Percentiles rank a stretch among this genome's conserved stretches.
Conservation (phyloP, 2,797 vertebrate genomes). For the Aeoliscus strigatus region DNA sequence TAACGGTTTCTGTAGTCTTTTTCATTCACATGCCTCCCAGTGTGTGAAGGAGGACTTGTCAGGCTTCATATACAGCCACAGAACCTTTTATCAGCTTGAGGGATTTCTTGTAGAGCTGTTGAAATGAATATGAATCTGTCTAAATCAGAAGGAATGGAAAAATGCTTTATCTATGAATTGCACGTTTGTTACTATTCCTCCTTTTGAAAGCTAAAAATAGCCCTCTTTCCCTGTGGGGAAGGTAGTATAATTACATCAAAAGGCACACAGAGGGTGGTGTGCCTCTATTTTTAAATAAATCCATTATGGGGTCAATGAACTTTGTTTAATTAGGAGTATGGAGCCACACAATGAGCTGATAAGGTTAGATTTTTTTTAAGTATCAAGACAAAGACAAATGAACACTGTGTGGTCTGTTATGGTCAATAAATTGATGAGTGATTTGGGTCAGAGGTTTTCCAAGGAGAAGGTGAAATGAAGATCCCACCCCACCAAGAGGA, state of each 20-base stretch:
- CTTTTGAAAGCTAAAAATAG: slow-evolving; percentile 40
- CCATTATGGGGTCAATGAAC: slow-evolving; percentile 37
- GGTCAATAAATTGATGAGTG: not conserved
- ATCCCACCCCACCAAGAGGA: no score
- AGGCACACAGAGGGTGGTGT: slow-evolving; percentile 26
- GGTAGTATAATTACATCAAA: slow-evolving; percentile 58
- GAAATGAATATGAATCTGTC: no score
- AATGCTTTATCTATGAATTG: slow-evolving; percentile 13
- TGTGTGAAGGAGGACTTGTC: no score
- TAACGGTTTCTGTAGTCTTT: no score
- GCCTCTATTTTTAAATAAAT: slow-evolving; percentile 46
- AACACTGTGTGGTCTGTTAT: slow-evolving; percentile 1
- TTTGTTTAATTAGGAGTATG: slow-evolving; percentile 42
- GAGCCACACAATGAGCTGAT: slow-evolving; percentile 22
- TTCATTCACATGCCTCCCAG: no score
- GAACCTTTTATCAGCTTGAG: no score
- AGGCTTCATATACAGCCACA: no score
- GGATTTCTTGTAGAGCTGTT: no score
- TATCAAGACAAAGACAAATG: slow-evolving; percentile 1
- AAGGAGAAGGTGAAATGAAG: no score
- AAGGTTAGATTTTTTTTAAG: slow-evolving; percentile 9
- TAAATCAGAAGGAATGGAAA: not conserved
- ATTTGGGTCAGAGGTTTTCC: no score
- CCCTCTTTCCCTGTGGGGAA: slow-evolving; percentile 30
- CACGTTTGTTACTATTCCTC: slow-evolving; percentile 22